These are phyloP conservation scores for Mamestra configurata DNA, from an alignment of 1,140 invertebrate genomes.

Conservation along the genomic window DNA sequence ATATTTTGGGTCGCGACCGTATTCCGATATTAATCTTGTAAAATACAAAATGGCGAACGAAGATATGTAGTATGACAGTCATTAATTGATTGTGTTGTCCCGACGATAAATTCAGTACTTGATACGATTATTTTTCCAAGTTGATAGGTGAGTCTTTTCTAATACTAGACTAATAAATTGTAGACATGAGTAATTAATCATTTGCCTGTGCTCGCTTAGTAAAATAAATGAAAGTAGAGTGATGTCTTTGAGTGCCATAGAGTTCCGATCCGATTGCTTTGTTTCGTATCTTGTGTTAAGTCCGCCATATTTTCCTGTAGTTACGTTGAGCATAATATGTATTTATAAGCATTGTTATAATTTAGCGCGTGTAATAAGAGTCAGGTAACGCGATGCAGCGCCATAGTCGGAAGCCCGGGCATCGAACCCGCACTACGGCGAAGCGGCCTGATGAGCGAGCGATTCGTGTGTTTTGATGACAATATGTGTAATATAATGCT, in stretches of 20 bases:
- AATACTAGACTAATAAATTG: constrained; percentile 26
- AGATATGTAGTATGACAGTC: neutral
- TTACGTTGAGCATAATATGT: constrained; percentile 1
- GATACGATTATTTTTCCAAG: constrained; percentile 20
- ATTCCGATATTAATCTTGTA: constrained; percentile 21
- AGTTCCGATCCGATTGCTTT: neutral
- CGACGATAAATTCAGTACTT: neutral
- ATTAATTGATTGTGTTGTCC: constrained; percentile 17
- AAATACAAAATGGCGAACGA: constrained; percentile 8
- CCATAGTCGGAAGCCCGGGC: constrained; percentile 50
- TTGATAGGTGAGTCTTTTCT: constrained; percentile 18
- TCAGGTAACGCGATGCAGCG: constrained; percentile 41
- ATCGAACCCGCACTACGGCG: constrained; percentile 47
- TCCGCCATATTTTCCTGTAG: neutral
- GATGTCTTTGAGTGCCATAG: neutral
- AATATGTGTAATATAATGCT: constrained; percentile 34
- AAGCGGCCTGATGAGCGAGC: constrained; percentile 45
- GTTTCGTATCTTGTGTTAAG: neutral
- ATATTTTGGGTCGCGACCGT: constrained; percentile 29
- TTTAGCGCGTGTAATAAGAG: constrained; percentile 40
- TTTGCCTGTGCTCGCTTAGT: neutral
- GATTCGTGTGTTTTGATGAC: constrained; percentile 52
- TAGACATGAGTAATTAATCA: constrained; percentile 7
- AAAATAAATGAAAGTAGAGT: neutral
- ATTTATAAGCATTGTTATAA: constrained; percentile 30